A percentile compares a stretch with the other conserved stretches of the same genome.
Conservation (phyloP, 1,140 invertebrate genomes). For the Nautilus pompilius region DNA sequence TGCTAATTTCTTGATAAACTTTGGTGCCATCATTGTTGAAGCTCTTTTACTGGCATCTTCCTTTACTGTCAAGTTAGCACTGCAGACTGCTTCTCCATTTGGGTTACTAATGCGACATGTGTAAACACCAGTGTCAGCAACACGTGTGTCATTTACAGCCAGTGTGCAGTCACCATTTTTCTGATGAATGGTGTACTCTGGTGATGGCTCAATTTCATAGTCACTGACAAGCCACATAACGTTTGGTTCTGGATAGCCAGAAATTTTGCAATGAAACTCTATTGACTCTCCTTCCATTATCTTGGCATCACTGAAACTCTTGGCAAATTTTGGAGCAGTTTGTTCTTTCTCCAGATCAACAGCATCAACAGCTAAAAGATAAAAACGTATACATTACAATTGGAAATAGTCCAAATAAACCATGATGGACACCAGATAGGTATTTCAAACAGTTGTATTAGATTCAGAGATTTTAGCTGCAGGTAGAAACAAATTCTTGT, state of each 20-base stretch:
- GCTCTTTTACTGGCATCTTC: background rate
- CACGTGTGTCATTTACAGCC: slow-evolving; percentile 64
- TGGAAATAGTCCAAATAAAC: too few species aligned
- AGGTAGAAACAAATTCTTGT: too few species aligned
- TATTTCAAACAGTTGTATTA: too few species aligned
- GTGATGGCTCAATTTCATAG: slow-evolving; percentile 24
- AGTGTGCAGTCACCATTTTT: slow-evolving; percentile 59
- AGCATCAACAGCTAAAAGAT: slow-evolving; percentile 28
- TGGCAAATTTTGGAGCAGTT: slow-evolving; percentile 40
- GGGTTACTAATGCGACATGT: slow-evolving; percentile 54
- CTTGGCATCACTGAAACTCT: slow-evolving; percentile 42
- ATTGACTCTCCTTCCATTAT: slow-evolving; percentile 35
- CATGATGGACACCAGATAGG: too few species aligned
- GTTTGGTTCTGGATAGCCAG: slow-evolving; percentile 34
- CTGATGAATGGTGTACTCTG: slow-evolving; percentile 29
- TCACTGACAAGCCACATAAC: slow-evolving; percentile 42
- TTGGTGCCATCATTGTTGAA: slow-evolving; percentile 16
- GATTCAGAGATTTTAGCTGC: too few species aligned
- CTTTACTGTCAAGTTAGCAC: slow-evolving; percentile 36
- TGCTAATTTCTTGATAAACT: slow-evolving; percentile 32
- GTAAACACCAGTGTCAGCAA: slow-evolving; percentile 63
- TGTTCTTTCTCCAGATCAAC: slow-evolving; percentile 27
- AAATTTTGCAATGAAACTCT: slow-evolving; percentile 41
- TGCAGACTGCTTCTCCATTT: slow-evolving; percentile 42
- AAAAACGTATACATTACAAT: background rate